phyloP scores from a whole-genome alignment of 2,113 vertebrate species.

The Centrocercus urophasianus region DNA sequence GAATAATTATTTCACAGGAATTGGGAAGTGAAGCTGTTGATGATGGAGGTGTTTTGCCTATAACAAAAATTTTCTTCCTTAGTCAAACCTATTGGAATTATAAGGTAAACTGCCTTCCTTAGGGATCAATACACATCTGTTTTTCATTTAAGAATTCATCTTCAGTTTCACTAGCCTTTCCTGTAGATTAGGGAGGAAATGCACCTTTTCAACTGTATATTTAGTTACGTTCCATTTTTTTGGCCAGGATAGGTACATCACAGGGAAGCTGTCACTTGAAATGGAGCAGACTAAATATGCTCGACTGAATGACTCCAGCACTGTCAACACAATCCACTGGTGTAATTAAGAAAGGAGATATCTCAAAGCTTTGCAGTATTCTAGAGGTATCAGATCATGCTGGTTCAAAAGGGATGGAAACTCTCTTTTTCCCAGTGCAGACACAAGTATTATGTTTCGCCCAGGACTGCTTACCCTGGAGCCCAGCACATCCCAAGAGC shows the following conservation, averaged over 20 bases:
- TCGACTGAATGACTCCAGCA: background rate
- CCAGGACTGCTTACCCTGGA: background rate
- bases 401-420: background rate
- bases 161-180: background rate
- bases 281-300: background rate
- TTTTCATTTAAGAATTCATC: background rate
- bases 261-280: conserved; percentile 1
- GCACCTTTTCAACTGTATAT: background rate
- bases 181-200: background rate
- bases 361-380: background rate
- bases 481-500: background rate
- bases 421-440: background rate
- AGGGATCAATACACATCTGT: background rate
- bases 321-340: background rate
- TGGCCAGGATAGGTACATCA: background rate
- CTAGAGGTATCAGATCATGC: background rate
- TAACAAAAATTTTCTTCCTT: background rate
- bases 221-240: background rate
- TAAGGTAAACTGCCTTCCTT: background rate
- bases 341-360: conserved; percentile 17
- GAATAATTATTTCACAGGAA: no score
- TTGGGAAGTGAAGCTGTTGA: background rate
- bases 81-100: background rate
- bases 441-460: background rate
- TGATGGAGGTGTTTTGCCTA: background rate